phyloP scores from a whole-genome alignment of 1,140 invertebrate genomes.

The Choristoneura fumiferana region DNA sequence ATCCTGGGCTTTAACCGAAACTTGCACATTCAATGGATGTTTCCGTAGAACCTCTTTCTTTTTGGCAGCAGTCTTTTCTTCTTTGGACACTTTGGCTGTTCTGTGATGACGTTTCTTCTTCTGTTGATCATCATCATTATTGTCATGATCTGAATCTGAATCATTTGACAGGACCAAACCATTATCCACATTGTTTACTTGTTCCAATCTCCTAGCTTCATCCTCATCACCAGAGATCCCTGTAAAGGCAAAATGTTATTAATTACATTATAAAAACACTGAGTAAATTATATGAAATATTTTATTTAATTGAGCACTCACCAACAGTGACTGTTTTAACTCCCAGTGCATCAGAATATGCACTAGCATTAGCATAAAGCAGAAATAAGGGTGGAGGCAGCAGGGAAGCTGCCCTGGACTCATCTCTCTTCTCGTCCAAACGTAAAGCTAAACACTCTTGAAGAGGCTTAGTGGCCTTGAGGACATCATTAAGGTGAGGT shows the following conservation, averaged over 20 bases:
- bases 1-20: conserved; percentile 81
- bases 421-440: conserved; percentile 87
- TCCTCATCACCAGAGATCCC: conserved; percentile 86
- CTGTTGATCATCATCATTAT: conserved; percentile 60
- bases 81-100: conserved; percentile 79
- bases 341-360: conserved; percentile 90
- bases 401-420: conserved; percentile 84
- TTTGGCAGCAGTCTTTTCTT: conserved; percentile 82
- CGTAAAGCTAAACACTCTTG: conserved; percentile 92
- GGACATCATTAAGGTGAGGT: conserved; percentile 84
- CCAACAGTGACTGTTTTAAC: conserved; percentile 67
- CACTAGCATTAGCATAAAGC: conserved; percentile 90
- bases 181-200: conserved; percentile 81
- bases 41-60: conserved; percentile 84
- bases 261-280: background rate
- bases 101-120: conserved; percentile 82
- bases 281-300: background rate
- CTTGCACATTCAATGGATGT: conserved; percentile 85
- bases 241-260: conserved; percentile 43
- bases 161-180: conserved; percentile 79
- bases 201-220: conserved; percentile 85
- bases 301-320: conserved; percentile 35
- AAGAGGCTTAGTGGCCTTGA: conserved; percentile 91
- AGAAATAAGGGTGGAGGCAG: conserved; percentile 92
- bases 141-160: conserved; percentile 67